phyloP scores from a whole-genome alignment of 2,888 invertebrate species.

The Pharmacophagus antenor region DNA sequence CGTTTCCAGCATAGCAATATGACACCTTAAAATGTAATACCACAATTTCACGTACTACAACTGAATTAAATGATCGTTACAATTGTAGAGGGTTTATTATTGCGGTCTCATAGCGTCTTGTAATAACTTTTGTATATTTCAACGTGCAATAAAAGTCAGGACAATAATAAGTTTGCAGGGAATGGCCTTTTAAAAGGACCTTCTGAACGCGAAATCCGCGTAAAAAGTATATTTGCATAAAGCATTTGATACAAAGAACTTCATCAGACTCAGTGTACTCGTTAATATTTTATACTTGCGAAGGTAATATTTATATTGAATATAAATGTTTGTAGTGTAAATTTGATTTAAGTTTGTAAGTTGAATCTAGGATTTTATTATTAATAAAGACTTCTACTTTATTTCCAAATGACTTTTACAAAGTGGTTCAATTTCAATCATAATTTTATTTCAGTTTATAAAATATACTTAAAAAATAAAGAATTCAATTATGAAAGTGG shows the following conservation, averaged over 20 bases:
- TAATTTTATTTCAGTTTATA: too few relatives aligned
- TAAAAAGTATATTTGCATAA: constrained; percentile 27
- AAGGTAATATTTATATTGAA: not conserved
- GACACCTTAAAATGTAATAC: not conserved
- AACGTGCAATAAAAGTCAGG: constrained; percentile 20
- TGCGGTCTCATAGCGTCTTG: constrained; percentile 13
- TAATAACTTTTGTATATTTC: constrained; percentile 17
- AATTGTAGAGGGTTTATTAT: constrained; percentile 14
- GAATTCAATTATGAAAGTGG: too few relatives aligned
- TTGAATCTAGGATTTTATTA: too few relatives aligned
- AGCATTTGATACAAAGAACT: constrained; percentile 22
- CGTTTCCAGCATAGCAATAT: too few relatives aligned
- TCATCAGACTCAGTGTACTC: constrained; percentile 14
- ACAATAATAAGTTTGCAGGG: constrained; percentile 21
- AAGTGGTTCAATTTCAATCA: too few relatives aligned
- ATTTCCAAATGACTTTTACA: too few relatives aligned
- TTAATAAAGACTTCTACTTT: too few relatives aligned
- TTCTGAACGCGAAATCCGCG: constrained; percentile 17
- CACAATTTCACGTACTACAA: not conserved
- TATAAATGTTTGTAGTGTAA: too few relatives aligned
- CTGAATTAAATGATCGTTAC: constrained; percentile 12
- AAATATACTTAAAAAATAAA: too few relatives aligned
- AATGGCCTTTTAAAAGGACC: constrained; percentile 20
- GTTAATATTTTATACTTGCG: constrained; percentile 19
- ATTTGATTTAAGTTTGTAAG: too few relatives aligned